Evolutionary conservation across 2,113 vertebrate species (phyloP).

Genomic region (Pimephales promelas): DNA sequence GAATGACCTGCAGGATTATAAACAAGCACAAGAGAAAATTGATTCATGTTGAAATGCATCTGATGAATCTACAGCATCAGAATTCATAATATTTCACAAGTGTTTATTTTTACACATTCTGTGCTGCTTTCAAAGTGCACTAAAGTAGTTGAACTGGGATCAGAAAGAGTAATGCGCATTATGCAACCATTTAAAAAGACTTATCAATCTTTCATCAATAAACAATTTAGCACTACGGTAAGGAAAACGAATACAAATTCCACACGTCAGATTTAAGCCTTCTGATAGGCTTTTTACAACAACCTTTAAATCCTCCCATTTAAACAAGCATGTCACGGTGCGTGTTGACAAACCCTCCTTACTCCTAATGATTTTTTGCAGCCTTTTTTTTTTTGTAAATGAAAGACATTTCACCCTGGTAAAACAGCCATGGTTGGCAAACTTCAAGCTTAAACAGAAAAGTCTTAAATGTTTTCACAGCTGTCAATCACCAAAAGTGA

Average conservation of each 20-base stretch:
- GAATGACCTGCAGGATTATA: constrained; percentile 10
- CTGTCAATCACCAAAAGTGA: constrained; percentile 73
- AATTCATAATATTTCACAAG: not conserved
- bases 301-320: constrained; percentile 51
- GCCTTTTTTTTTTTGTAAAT: constrained; percentile 35
- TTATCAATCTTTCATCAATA: not conserved
- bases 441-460: constrained; percentile 65
- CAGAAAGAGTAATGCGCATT: not conserved
- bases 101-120: not conserved
- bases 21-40: constrained; percentile 16
- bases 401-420: constrained; percentile 54
- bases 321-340: constrained; percentile 41
- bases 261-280: constrained; percentile 26
- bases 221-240: not conserved
- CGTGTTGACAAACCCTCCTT: constrained; percentile 33
- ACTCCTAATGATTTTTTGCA: constrained; percentile 56
- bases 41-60: constrained; percentile 19
- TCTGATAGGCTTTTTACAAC: constrained; percentile 61
- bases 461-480: constrained; percentile 69
- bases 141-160: not conserved
- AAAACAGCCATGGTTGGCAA: constrained; percentile 65
- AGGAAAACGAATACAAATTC: not conserved
- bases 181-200: not conserved
- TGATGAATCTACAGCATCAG: not conserved
- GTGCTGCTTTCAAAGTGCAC: not conserved